phyloP scores from a whole-genome alignment of 2,113 vertebrate species.

The Pseudois nayaur region DNA sequence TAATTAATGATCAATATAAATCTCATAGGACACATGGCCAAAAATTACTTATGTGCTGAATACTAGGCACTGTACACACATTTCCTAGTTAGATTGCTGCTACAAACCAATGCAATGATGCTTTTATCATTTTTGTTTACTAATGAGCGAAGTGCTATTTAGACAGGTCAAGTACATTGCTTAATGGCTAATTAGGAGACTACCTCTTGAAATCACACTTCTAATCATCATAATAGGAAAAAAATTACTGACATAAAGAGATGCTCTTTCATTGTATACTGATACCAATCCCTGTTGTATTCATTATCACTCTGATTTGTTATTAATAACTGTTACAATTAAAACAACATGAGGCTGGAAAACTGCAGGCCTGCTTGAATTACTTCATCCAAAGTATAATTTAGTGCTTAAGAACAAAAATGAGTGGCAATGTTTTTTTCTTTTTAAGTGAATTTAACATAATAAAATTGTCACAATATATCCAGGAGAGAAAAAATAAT shows the following conservation, averaged over 20 bases:
- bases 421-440: background rate
- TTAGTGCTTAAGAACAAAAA: background rate
- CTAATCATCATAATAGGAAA: background rate
- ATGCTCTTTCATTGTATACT: background rate
- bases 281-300: background rate
- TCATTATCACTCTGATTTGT: background rate
- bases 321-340: background rate
- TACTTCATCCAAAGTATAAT: background rate
- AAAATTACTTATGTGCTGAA: background rate
- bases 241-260: background rate
- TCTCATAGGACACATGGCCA: background rate
- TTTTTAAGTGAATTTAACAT: background rate
- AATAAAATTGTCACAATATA: background rate
- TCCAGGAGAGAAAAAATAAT: background rate
- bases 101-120: background rate
- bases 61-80: background rate
- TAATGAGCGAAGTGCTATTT: background rate
- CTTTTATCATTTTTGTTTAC: background rate
- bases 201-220: background rate
- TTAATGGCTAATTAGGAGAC: background rate
- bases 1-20: background rate
- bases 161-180: background rate
- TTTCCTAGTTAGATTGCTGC: background rate
- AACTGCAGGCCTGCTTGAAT: background rate
- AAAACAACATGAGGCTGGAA: background rate